Percentiles rank a stretch among this genome's conserved stretches.
phyloP scores from a whole-genome alignment of 2,113 vertebrate genomes.

The Myotis lucifugus region DNA sequence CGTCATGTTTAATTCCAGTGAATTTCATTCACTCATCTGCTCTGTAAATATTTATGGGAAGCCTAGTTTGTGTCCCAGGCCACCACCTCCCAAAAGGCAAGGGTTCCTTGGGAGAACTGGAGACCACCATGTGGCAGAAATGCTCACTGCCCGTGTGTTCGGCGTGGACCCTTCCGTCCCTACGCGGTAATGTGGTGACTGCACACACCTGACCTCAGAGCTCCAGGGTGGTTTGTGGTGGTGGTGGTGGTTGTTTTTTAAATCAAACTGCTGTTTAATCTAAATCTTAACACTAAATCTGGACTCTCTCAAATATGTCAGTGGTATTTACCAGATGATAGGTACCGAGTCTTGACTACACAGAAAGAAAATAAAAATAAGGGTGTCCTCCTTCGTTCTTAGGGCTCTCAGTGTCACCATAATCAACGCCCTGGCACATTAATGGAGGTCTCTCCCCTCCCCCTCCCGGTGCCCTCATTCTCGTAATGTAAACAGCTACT shows the following conservation, averaged over 20 bases:
- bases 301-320: not conserved
- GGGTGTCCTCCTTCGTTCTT: not conserved
- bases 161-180: accelerated
- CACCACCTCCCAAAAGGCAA: not conserved
- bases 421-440: not conserved
- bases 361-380: not conserved
- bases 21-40: not conserved
- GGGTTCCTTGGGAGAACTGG: not conserved
- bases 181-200: accelerated
- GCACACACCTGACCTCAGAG: not conserved
- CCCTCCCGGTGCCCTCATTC: constrained; percentile 59
- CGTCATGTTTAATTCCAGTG: not conserved
- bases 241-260: not conserved
- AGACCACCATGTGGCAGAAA: not conserved
- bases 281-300: not conserved
- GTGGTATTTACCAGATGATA: not conserved
- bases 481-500: constrained; percentile 71
- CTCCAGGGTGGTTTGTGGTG: not conserved
- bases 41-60: not conserved
- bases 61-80: not conserved
- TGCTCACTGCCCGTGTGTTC: too few relatives aligned
- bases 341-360: not conserved
- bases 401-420: not conserved
- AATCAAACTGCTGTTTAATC: not conserved
- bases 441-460: not conserved